Evolutionary conservation across 1,140 invertebrate genomes (phyloP), one percentile per base, ranked within the genome.

Genomic region (Cydia amplana): DNA sequence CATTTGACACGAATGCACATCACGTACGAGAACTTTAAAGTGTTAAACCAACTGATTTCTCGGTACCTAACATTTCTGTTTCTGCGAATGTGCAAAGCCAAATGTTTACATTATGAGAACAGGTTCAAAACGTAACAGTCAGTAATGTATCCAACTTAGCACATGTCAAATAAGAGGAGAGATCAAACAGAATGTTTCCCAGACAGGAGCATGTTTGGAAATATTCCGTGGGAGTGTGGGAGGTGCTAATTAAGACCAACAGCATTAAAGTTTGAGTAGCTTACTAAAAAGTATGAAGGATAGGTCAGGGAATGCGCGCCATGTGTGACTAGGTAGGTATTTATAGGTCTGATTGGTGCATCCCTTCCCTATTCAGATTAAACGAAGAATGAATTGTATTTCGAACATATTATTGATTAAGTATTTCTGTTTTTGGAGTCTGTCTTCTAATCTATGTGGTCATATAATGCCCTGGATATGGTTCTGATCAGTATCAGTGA

Each of bases 211-310:
- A 75, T 86, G 80, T 89, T 89, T 85, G 82, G 83, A 80, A 80
- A 80, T 78, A 73, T 67, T 73, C 79, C 86, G 87, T 89, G 87
- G 87, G 89, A 87, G 84, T 81, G 78, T 40, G 55, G 43, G 82
- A 90, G 85, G 89, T 90, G 88, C 80, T 91, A 91, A 91, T 85
- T 76, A 85, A 84, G 87, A 85, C 83, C 83, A 87, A 83, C 16
- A 51, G 81, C 83, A 82, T 60, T 70, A 63, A 25, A 43, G 51
- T 65, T 60, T 76, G 36, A 14, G 63, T 25, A 65, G 55, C 10
- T 40, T 51, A 72, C 75, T 73, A 28, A 60, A 46, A 60, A 20
- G 7, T 60, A 23, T 70, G 16, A 20, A 70, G 65, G 32, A 70
- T 43, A 70, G 65, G 65, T 70, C 36, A 70, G 32, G 14, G 20